These are phyloP conservation scores for Semaprochilodus insignis DNA, from an alignment of 2,797 vertebrate genomes.

Conservation along the genomic window DNA sequence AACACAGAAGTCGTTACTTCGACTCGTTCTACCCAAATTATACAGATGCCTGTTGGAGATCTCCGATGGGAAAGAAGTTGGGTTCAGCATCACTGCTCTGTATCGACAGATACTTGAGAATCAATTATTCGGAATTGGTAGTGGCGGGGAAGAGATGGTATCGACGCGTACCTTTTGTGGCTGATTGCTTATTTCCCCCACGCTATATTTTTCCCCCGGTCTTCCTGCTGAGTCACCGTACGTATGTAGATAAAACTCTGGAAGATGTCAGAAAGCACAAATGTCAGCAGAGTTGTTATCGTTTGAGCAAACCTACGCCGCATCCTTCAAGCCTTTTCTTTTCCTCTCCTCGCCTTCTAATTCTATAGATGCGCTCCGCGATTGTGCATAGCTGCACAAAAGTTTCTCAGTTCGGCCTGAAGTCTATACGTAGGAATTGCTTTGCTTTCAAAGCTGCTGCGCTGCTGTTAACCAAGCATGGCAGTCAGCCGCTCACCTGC, in stretches of 20 bases:
- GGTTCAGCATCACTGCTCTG: too few relatives aligned
- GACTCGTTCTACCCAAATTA: too few relatives aligned
- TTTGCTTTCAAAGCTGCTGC: slow-evolving; percentile 37
- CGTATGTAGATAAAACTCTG: slow-evolving; percentile 26
- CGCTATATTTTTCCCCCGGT: neutral
- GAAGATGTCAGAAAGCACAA: slow-evolving; percentile 15
- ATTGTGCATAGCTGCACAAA: slow-evolving; percentile 25
- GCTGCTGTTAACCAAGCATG: neutral
- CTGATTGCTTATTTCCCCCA: neutral
- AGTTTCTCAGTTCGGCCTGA: neutral
- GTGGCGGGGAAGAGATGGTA: neutral
- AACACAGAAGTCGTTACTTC: too few relatives aligned
- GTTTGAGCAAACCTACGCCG: neutral
- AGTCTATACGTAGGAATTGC: slow-evolving; percentile 13
- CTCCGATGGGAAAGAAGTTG: too few relatives aligned
- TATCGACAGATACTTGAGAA: neutral
- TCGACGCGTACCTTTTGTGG: neutral
- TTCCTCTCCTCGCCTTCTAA: neutral
- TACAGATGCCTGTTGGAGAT: too few relatives aligned
- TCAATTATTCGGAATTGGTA: neutral
- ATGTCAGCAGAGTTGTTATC: slow-evolving; percentile 29
- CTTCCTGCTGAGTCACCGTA: slow-evolving; percentile 12
- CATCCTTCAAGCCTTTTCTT: slow-evolving; percentile 15
- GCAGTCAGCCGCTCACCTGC: slow-evolving; percentile 7
- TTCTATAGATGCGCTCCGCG: slow-evolving; percentile 19